Base-by-base conservation (phyloP, 2,888 invertebrate genomes). In the Caenorhabditis plicata region DNA sequence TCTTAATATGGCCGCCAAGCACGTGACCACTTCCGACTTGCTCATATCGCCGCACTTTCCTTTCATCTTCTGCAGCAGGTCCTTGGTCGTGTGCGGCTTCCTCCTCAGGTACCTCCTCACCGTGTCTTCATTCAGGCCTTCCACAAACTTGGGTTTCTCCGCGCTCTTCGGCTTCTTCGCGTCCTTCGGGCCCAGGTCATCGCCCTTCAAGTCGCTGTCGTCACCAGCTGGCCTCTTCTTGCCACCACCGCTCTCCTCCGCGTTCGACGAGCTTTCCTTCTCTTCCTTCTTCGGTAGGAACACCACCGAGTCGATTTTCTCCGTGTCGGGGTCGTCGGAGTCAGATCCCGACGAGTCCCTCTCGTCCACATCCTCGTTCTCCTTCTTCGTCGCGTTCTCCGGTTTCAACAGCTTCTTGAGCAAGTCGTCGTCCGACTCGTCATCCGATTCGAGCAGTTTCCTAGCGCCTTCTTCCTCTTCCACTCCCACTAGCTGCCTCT, bases 61-160 rank as follows among this genome's bases (percentile, higher is more conserved):
- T 40, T 63, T 71, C 60, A 73, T 62, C 45, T 68, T 68, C 42
- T 60, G 47, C 15, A 68, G 55, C n/a, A 68, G 58, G 33, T 68
- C 68, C 67, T 92, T 95, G 0, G 95, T 91, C 0, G 96, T 96
- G 90, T 96, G 93, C 0, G 96, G 98, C 80, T 96, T 96, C 9
- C 96, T 87, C 82, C 90, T 89, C 27, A 98, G 85, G 83, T 98
- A 96, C 15, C 94, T 87, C 2, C 94, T 86, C 5, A 98, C 77
- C n/a, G 74, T 74, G 20, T 75, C 80, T 47, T 78, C 76, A 26
- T 66, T 76, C 27, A 74, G 38, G 3, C 68, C 69, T 19, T 71
- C 71, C 19, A 41, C 56, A 27, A 55, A 51, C 51, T 38, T 50
- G 2, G 49, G 32, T 22, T 46, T 44, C 36, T 57, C 55, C 3